Conservation (phyloP, 2,797 vertebrate species). For the Phataginus tetradactyla region DNA sequence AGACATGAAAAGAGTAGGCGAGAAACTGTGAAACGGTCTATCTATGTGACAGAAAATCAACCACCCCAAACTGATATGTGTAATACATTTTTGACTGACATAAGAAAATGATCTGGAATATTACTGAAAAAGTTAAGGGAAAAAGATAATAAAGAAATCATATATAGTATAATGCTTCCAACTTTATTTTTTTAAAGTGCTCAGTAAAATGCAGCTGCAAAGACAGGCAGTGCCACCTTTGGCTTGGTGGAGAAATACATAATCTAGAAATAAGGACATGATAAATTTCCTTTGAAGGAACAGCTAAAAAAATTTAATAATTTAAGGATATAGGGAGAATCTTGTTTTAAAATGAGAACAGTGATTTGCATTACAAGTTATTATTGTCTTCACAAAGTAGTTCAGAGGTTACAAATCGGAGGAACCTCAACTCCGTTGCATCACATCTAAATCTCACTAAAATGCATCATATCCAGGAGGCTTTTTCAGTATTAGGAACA, state of each 20-base stretch:
- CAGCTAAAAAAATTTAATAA: not conserved
- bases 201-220: not conserved
- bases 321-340: not conserved
- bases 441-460: slow-evolving; percentile 28
- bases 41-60: not conserved
- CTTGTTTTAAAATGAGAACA: slow-evolving; percentile 9
- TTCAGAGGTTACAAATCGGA: not conserved
- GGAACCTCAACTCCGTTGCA: not conserved
- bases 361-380: not conserved
- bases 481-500: not conserved
- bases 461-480: slow-evolving; percentile 23
- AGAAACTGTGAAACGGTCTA: not conserved
- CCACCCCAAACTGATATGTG: not conserved
- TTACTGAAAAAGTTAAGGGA: not conserved
- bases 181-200: slow-evolving; percentile 11
- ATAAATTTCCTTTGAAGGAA: not conserved
- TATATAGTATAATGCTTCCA: not conserved
- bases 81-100: not conserved
- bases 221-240: not conserved
- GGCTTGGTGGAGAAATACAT: not conserved
- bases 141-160: not conserved
- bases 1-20: not conserved
- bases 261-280: not conserved
- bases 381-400: not conserved
- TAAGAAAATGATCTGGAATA: not conserved